Conservation (phyloP, 2,797 vertebrate species). For the Sebastes hubbsi region DNA sequence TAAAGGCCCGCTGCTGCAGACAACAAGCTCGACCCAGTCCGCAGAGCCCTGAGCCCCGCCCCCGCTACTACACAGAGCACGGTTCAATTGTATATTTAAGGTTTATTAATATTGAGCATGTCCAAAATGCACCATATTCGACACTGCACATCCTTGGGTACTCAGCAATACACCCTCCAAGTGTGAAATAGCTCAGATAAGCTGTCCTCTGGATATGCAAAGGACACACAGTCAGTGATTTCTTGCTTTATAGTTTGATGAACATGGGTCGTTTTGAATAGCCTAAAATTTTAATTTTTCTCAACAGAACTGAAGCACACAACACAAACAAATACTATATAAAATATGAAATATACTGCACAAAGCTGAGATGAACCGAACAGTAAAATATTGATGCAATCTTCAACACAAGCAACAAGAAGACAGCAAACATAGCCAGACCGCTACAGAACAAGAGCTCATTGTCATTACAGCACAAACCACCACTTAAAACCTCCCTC, state of each 20-base stretch:
- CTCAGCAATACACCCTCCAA: no score
- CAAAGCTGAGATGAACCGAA: neutral
- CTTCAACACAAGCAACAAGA: neutral
- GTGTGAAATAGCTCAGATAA: no score
- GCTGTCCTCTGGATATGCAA: neutral
- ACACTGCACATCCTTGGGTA: no score
- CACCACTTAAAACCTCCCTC: slow-evolving; percentile 3
- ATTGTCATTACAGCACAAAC: slow-evolving; percentile 13
- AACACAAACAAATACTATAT: neutral
- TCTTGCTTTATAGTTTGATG: neutral
- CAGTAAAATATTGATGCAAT: neutral
- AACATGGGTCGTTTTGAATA: neutral
- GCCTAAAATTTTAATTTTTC: neutral
- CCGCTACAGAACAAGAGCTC: neutral
- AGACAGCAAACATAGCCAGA: neutral
- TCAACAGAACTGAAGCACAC: neutral
- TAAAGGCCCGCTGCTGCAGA: neutral
- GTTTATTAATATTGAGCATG: neutral
- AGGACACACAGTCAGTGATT: neutral
- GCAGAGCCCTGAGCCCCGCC: neutral
- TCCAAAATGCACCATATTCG: neutral
- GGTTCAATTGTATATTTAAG: no score
- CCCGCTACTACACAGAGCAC: no score
- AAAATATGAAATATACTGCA: neutral
- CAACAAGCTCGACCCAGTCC: neutral